Evolutionary conservation across 1,140 invertebrate species (phyloP), one percentile per base, ranked within the genome.

Genomic region (Dreissena polymorpha): DNA sequence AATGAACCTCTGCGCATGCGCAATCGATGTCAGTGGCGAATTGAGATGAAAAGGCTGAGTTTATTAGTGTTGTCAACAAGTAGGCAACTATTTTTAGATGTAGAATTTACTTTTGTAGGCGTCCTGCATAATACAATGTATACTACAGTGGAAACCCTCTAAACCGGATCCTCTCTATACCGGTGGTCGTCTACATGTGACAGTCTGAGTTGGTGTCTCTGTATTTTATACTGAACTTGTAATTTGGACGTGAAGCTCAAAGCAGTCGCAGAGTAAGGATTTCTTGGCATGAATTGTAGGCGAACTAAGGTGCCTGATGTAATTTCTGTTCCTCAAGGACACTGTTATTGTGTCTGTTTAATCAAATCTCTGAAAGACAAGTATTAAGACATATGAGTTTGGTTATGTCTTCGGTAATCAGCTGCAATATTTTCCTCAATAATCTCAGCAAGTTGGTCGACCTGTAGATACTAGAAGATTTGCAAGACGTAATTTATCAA

Each of bases 241-340:
- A 65, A 29, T 76, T 23, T 64, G 29, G 74, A 76, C 27, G 74
- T 76, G 74, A 76, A 76, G 18, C 14, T 76, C n/a, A 76, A 49
- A 50, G 74, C 27, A 29, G 55, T 39, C 25, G 29, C 27, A 25
- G 21, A 27, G 60, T 76, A 76, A 10, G 74, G 74, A 21, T 76
- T 76, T n/a, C 25, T 76, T 10, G n/a, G 63, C 12, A 57, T 65
- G 39, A 75, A 75, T 57, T 75, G 60, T 25, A 63, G 73, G 13
- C 73, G 73, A 13, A 75, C 55, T 63, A 75, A 27, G 5, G 12
- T 7, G 18, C 29, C 39, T 25, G 60, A 63, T 6, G 73, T 25
- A 63, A 75, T 64, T 10, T 60, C 29, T 10, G 73, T 75, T 60
- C 73, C 73, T 13, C 29, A 53, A 63, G 73, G 73, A 75, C 53